Conservation (phyloP, 2,113 vertebrate genomes). For the Dermatemys mawii region DNA sequence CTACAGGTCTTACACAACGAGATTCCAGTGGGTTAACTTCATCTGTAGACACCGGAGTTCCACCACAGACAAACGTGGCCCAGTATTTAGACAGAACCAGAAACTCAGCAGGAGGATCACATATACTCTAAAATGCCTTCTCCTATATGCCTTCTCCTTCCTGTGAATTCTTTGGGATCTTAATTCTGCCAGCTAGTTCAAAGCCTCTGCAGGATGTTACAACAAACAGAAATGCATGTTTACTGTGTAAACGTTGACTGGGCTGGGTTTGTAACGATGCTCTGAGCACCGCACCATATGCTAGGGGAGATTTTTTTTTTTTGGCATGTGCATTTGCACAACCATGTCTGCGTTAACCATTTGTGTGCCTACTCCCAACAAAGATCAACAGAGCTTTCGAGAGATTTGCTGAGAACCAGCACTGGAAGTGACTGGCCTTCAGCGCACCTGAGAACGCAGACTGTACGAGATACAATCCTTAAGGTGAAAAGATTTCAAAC, state of each 20-base stretch:
- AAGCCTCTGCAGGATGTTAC: not conserved
- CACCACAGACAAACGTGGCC: not conserved
- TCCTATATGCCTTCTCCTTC: too few relatives aligned
- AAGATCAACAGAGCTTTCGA: not conserved
- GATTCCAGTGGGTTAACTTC: not conserved
- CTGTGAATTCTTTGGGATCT: not conserved
- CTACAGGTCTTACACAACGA: not conserved
- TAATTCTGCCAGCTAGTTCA: not conserved
- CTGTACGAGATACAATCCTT: not conserved
- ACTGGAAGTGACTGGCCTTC: not conserved
- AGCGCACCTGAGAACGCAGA: not conserved
- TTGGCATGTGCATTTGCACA: not conserved
- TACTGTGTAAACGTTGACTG: not conserved
- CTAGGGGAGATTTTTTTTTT: not conserved
- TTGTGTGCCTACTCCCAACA: accelerated
- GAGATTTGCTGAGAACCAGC: not conserved
- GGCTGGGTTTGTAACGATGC: not conserved
- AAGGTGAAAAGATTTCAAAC: not conserved
- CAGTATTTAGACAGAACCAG: not conserved
- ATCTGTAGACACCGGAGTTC: not conserved
- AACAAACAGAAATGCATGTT: not conserved
- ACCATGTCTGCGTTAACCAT: not conserved
- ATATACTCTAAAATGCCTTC: not conserved
- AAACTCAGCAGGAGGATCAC: not conserved
- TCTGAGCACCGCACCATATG: not conserved